A percentile compares a stretch with the other conserved stretches of the same genome.
phyloP scores from a whole-genome alignment of 2,113 vertebrate genomes.

The Phalacrocorax pelagicus region DNA sequence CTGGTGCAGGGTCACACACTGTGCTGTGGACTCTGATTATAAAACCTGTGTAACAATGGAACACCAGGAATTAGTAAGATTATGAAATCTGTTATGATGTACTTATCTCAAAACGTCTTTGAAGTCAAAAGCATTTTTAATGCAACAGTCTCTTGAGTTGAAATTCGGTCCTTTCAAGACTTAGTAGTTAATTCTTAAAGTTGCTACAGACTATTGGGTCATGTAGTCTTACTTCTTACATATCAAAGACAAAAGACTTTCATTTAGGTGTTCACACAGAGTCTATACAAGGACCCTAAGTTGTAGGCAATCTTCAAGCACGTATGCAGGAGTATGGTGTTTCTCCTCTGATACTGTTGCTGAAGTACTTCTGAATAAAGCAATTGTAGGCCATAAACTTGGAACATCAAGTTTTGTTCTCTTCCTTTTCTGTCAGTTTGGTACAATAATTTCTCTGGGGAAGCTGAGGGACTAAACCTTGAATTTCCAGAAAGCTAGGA shows the following conservation, averaged over 20 bases:
- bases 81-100: conserved; percentile 8
- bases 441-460: fast-evolving
- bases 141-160: not conserved
- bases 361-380: not conserved
- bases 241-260: not conserved
- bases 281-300: not conserved
- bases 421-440: not conserved
- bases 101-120: not conserved
- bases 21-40: not conserved
- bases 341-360: not conserved
- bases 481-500: not conserved
- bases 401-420: not conserved
- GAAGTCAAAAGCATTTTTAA: conserved; percentile 1
- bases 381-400: not conserved
- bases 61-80: not conserved
- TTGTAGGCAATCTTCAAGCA: not conserved
- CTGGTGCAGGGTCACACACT: not conserved
- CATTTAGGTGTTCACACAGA: not conserved
- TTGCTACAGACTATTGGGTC: not conserved
- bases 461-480: not conserved
- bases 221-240: not conserved
- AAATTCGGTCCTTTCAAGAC: not conserved
- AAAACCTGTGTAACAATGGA: not conserved
- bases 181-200: not conserved
- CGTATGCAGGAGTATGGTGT: not conserved